Conservation (phyloP, 1,140 invertebrate genomes). For the Drosophila malerkotliana region DNA sequence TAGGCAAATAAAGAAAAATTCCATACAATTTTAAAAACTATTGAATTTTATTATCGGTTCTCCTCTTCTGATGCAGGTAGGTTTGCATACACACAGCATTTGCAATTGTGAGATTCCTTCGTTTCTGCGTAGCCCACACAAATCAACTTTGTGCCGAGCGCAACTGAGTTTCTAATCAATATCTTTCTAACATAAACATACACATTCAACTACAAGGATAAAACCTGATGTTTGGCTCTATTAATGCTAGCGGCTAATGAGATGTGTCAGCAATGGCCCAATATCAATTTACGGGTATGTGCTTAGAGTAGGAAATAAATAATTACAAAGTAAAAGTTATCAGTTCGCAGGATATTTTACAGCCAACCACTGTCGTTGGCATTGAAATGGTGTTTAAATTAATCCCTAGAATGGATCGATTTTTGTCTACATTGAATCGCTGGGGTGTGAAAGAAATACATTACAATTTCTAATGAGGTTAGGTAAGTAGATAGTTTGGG, state of each 20-base stretch:
- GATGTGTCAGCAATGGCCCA: constrained; percentile 19
- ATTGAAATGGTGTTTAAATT: constrained; percentile 4
- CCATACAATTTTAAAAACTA: constrained; percentile 67
- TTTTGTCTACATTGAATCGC: neutral
- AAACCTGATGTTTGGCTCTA: constrained; percentile 18
- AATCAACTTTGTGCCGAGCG: constrained; percentile 30
- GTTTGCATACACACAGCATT: neutral
- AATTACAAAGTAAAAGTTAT: constrained; percentile 60
- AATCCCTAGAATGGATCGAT: constrained; percentile 9
- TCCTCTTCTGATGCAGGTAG: neutral
- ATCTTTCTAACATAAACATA: constrained; percentile 32
- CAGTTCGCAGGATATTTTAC: constrained; percentile 49
- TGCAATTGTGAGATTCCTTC: constrained; percentile 25
- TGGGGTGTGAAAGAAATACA: neutral
- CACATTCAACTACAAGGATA: constrained; percentile 36
- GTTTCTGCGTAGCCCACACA: constrained; percentile 18
- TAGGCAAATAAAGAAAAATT: constrained; percentile 78
- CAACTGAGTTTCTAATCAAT: constrained; percentile 30
- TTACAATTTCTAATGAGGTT: neutral
- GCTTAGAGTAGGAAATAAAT: constrained; percentile 63
- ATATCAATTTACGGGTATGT: constrained; percentile 17
- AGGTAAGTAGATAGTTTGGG: neutral
- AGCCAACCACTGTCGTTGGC: constrained; percentile 2
- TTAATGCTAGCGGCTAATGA: constrained; percentile 15
- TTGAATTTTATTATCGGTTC: constrained; percentile 39